These are phyloP conservation scores for Aythya fuligula DNA, from an alignment of 2,797 vertebrate genomes.

Conservation along the genomic window DNA sequence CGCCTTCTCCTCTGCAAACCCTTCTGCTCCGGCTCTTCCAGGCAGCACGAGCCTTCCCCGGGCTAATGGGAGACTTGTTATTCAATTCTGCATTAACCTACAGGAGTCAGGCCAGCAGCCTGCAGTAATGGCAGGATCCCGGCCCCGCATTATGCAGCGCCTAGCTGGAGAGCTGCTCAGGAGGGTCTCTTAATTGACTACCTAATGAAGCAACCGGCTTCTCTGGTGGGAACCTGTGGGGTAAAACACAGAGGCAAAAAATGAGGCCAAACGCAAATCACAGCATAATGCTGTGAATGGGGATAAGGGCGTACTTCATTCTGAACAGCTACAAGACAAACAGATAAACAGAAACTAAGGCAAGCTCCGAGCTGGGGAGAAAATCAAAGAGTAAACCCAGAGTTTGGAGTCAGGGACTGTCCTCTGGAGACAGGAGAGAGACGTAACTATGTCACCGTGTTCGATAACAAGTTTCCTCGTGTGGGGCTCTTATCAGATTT, in stretches of 20 bases:
- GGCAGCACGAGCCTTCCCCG: slow-evolving; percentile 2
- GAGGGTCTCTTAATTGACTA: slow-evolving; percentile 67
- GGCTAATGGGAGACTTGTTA: slow-evolving; percentile 44
- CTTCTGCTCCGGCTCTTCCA: slow-evolving; percentile 6
- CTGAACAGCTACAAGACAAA: slow-evolving; percentile 8
- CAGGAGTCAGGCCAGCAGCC: slow-evolving; percentile 11
- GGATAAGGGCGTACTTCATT: neutral
- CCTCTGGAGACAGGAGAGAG: slow-evolving; percentile 54
- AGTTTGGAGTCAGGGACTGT: slow-evolving; percentile 62
- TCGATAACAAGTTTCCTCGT: slow-evolving; percentile 30
- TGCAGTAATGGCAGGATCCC: slow-evolving; percentile 21
- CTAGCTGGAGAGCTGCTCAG: slow-evolving; percentile 65
- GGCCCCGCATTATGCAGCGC: neutral
- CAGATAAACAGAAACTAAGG: slow-evolving; percentile 60
- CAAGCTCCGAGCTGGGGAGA: neutral
- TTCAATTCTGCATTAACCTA: slow-evolving; percentile 50
- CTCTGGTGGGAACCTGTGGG: slow-evolving; percentile 50
- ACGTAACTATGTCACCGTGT: slow-evolving; percentile 51
- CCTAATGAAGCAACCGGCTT: slow-evolving; percentile 57
- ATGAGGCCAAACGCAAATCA: neutral
- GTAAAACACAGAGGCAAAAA: neutral
- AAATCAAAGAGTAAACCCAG: slow-evolving; percentile 63
- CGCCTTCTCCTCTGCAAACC: slow-evolving; percentile 19
- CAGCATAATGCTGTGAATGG: neutral
- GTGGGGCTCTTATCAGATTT: neutral